phyloP scores from a whole-genome alignment of 1,140 invertebrate species.

The Ephestia elutella region DNA sequence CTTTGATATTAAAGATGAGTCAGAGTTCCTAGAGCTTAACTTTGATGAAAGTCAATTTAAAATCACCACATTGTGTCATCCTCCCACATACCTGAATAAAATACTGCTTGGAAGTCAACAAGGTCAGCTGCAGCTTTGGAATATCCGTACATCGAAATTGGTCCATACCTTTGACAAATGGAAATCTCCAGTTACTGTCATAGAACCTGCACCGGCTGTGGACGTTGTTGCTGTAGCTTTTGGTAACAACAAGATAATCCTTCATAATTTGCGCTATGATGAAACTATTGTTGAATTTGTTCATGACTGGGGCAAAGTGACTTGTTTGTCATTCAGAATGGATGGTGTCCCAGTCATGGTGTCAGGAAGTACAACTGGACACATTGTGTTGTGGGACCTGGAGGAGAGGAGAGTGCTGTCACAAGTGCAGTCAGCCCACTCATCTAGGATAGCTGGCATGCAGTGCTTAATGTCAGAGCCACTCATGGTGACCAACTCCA shows the following conservation, averaged over 20 bases:
- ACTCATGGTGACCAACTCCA: constrained; percentile 90
- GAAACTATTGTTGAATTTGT: constrained; percentile 88
- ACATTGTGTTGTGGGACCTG: constrained; percentile 95
- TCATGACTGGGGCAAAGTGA: constrained; percentile 95
- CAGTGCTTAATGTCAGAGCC: constrained; percentile 91
- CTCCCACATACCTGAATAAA: constrained; percentile 95
- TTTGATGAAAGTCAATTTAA: constrained; percentile 84
- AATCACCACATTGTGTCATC: constrained; percentile 89
- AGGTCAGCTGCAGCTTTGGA: constrained; percentile 93
- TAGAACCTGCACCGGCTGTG: constrained; percentile 90
- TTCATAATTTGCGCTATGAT: constrained; percentile 94
- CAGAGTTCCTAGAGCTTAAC: constrained; percentile 79
- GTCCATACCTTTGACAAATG: constrained; percentile 90
- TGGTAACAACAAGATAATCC: constrained; percentile 84
- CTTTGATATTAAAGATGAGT: constrained; percentile 89
- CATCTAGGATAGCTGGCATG: constrained; percentile 82
- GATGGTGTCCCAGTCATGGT: constrained; percentile 92
- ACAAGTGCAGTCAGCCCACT: constrained; percentile 86
- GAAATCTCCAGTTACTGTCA: constrained; percentile 79
- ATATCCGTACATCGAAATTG: constrained; percentile 86
- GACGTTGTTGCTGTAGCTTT: constrained; percentile 94
- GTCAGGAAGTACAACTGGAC: constrained; percentile 84
- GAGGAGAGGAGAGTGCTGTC: constrained; percentile 86
- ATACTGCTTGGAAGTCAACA: constrained; percentile 93
- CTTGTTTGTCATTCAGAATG: constrained; percentile 88